Evolutionary conservation across 2,888 invertebrate species (phyloP), one percentile per base, ranked within the genome.

Genomic region (Agriopis leucophaearia): DNA sequence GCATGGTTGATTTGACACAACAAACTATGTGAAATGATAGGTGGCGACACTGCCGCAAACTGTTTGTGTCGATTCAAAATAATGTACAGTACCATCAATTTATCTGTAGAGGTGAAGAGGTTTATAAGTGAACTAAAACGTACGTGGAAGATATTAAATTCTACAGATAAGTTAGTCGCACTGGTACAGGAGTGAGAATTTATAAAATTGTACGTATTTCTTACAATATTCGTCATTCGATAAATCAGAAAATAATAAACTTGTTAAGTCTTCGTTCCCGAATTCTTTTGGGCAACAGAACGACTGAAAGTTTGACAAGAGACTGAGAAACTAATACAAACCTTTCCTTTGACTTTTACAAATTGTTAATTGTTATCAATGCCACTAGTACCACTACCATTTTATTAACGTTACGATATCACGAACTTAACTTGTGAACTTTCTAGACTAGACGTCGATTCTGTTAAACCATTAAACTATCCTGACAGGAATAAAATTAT

Each of bases 201-300:
- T 67, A 64, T 66, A 60, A 50, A 71, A 65, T 38, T 66, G 64
- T 58, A 50, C 60, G 52, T 69, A 63, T 71, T 52, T 64, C 27
- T 45, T 40, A 18, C 45, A 62, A 59, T 71, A 54, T 73, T 68
- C 65, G 64, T 63, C 50, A 62, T 69, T 69, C 12, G 40, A 62
- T 51, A 69, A 64, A 51, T 47, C 69, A 77, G 76, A 78, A 79
- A 75, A 77, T 59, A 64, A 70, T 66, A 61, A 72, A 59, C 75
- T 73, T 73, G 55, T 45, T n/a, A 61, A 77, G 92, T 92, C 92
- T 90, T 90, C 91, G 84, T 91, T 89, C 88, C 90, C 90, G 86
- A 90, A 81, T 58, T n/a, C 40, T 60, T 89, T 92, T 91, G 90
- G 86, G 88, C 89, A 90, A 82, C 75, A 72, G 87, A 89, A 88